Evolutionary conservation across 2,888 invertebrate species (phyloP), one percentile per base, ranked within the genome.

Genomic region (Drosophila mimica): DNA sequence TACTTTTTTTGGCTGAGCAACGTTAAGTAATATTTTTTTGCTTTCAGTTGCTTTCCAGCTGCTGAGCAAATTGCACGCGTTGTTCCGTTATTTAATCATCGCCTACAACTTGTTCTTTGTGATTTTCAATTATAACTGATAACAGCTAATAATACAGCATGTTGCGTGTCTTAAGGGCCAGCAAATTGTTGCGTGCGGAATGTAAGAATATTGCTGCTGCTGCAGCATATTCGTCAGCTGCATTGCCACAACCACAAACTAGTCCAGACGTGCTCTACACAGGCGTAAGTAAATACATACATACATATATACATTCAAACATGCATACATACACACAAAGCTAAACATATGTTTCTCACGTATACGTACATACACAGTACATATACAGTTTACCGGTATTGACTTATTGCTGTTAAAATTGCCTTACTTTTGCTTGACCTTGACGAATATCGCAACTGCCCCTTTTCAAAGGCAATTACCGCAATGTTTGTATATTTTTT

Each of bases 221-320:
- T 40, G 94, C 94, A 31, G 94, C 93, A 11, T 95, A 94, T 82
- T 89, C 88, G 2, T 40, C 40, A n/a, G n/a, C 40, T 20, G 65
- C 95, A 4, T 91, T 95, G 53, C 96, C 96, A 6, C 94, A 94
- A 43, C 96, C 96, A 0, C 94, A 95, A 74, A 94, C 94, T 4
- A 95, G 94, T 79, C 97, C 97, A 1, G 95, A 96, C 81, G 94
- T 97, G 76, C 93, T 96, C n/a, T 97, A 97, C 89, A 96, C 96
- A 17, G 97, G 97, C 84, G 97, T 95, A 94, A 95, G 95, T 94
- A 67, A 8, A 52, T 30, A 61, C n/a, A 52, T 51, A 36, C 5
- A 38, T 57, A 25, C 15, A 33, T 17, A 9, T 17, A 30, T 20
- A 2, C 25, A 17, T 20, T 17, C 25, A 28, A 30, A 20, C 17